Percentiles rank a stretch among this genome's conserved stretches.
These are phyloP conservation scores for Entomobrya proxima DNA, from an alignment of 2,888 invertebrate species.

Conservation along the genomic window DNA sequence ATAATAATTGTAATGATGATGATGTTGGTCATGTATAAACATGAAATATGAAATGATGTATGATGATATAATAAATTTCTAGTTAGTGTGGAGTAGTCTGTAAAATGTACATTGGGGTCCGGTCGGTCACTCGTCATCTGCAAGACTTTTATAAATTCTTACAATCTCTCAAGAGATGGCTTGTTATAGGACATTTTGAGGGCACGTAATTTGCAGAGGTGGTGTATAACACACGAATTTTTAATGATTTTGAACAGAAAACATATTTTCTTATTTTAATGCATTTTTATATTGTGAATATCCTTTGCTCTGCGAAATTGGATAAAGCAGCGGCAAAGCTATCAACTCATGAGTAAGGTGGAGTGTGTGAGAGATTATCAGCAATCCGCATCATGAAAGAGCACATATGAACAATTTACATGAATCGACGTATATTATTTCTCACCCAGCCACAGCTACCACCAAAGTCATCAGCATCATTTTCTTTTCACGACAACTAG, in stretches of 20 bases:
- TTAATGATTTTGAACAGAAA: slow-evolving; percentile 65
- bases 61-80: slow-evolving; percentile 55
- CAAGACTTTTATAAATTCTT: neutral
- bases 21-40: slow-evolving; percentile 41
- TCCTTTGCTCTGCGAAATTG: slow-evolving; percentile 36
- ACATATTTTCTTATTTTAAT: slow-evolving; percentile 16
- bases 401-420: neutral
- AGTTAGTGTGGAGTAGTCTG: neutral
- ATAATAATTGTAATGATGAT: slow-evolving; percentile 47
- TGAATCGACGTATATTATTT: slow-evolving; percentile 28
- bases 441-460: slow-evolving; percentile 8
- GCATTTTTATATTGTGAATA: slow-evolving; percentile 51
- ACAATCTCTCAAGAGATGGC: slow-evolving; percentile 39
- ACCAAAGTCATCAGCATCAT: slow-evolving; percentile 61
- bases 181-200: slow-evolving; percentile 10
- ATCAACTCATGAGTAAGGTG: neutral
- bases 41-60: slow-evolving; percentile 56
- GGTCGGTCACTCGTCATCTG: slow-evolving; percentile 6
- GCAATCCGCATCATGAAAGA: neutral
- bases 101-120: neutral
- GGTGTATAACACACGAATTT: slow-evolving; percentile 21
- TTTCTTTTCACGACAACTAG: slow-evolving; percentile 40
- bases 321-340: slow-evolving; percentile 16
- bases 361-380: neutral
- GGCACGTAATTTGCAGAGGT: neutral